A percentile compares a stretch with the other conserved stretches of the same genome.
These are phyloP conservation scores for Caloenas nicobarica DNA, from an alignment of 2,113 vertebrate genomes.

Conservation along the genomic window DNA sequence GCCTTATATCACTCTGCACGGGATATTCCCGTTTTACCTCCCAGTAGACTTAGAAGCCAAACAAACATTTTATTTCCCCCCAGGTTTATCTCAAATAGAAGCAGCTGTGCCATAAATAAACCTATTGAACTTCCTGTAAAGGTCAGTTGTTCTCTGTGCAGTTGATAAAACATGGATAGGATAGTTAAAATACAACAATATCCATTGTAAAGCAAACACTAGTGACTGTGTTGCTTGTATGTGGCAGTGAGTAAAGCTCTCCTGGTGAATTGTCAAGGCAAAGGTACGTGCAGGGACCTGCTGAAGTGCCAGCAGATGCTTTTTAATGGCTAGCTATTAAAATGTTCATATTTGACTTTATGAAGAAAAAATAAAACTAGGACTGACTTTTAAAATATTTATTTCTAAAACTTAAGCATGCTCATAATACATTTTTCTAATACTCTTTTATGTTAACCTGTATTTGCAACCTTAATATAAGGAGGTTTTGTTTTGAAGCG, in stretches of 20 bases:
- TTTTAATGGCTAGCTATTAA: not conserved
- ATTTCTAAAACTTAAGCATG: not conserved
- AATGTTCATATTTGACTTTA: not conserved
- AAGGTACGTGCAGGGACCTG: not conserved
- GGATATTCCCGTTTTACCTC: not conserved
- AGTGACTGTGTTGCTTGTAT: not conserved
- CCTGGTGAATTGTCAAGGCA: not conserved
- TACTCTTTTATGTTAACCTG: not conserved
- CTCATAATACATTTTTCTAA: not conserved
- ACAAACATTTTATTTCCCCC: not conserved
- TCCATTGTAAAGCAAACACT: not conserved
- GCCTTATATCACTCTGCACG: not conserved
- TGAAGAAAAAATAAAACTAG: not conserved
- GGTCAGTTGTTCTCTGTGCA: not conserved
- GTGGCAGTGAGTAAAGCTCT: not conserved
- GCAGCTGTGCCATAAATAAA: not conserved
- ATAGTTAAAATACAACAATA: not conserved
- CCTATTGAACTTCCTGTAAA: not conserved
- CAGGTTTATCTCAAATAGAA: not conserved
- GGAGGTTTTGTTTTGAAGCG: not conserved
- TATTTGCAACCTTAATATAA: not conserved
- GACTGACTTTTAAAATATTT: not conserved
- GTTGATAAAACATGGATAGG: not conserved
- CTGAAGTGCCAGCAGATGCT: not conserved
- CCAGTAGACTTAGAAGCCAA: not conserved